Conservation (phyloP, 2,888 invertebrate species). For the Spodoptera picta region DNA sequence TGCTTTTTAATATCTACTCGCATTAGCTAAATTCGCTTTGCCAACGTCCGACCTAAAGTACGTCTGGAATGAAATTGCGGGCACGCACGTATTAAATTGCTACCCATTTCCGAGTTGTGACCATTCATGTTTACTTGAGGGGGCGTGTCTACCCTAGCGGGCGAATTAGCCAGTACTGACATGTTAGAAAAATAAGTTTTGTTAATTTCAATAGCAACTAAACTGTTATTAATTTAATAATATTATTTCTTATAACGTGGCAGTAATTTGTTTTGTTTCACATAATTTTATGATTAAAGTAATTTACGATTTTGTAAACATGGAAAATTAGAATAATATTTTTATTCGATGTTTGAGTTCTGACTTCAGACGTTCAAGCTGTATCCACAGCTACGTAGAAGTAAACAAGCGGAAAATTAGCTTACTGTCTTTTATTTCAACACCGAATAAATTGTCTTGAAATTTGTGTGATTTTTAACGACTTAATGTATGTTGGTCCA, state of each 20-base stretch:
- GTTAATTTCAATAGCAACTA: slow-evolving; percentile 35
- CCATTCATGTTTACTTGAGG: slow-evolving; percentile 45
- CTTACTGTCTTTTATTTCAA: slow-evolving; percentile 56
- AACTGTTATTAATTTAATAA: slow-evolving; percentile 40
- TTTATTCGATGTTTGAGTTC: slow-evolving; percentile 3
- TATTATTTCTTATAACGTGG: slow-evolving; percentile 27
- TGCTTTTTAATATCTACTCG: slow-evolving; percentile 58
- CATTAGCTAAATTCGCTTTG: slow-evolving; percentile 56
- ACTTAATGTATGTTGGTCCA: slow-evolving; percentile 71
- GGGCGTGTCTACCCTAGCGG: slow-evolving; percentile 35
- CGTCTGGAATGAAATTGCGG: slow-evolving; percentile 49
- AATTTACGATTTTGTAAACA: slow-evolving; percentile 34
- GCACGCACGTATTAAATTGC: slow-evolving; percentile 46
- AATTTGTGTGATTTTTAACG: slow-evolving; percentile 78
- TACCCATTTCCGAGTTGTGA: slow-evolving; percentile 28
- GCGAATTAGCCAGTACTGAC: slow-evolving; percentile 24
- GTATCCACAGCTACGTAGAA: slow-evolving; percentile 22
- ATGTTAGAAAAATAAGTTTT: slow-evolving; percentile 41
- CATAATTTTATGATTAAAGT: slow-evolving; percentile 18
- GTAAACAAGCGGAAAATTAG: slow-evolving; percentile 47
- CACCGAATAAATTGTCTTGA: slow-evolving; percentile 66
- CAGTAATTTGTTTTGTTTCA: slow-evolving; percentile 8
- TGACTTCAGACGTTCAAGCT: slow-evolving; percentile 41
- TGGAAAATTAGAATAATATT: slow-evolving; percentile 15
- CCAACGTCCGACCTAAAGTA: slow-evolving; percentile 39